Conservation (phyloP, 2,797 vertebrate species). For the Trematomus bernacchii region DNA sequence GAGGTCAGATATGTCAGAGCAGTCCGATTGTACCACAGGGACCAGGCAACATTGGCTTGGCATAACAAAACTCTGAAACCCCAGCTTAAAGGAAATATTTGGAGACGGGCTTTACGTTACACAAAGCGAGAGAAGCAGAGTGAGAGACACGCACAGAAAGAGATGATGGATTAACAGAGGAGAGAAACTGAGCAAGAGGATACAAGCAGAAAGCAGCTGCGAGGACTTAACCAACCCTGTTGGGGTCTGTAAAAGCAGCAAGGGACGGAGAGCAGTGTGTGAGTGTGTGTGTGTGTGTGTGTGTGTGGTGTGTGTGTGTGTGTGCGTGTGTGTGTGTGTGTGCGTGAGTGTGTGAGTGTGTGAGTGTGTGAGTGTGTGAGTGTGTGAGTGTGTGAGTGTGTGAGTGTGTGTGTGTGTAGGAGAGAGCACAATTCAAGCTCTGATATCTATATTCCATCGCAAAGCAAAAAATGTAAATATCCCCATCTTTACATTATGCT, state of each 20-base stretch:
- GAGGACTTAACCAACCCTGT: conserved; percentile 76
- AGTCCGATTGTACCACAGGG: conserved; percentile 80
- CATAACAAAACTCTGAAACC: conserved; percentile 87
- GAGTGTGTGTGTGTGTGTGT: conserved; percentile 35
- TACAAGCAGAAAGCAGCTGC: conserved; percentile 81
- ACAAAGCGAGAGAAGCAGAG: conserved; percentile 67
- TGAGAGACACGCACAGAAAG: conserved; percentile 69
- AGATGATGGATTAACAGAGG: conserved; percentile 81
- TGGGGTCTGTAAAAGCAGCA: conserved; percentile 72
- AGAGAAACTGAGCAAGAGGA: conserved; percentile 73
- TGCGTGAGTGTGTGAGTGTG: neutral
- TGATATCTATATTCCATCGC: conserved; percentile 52
- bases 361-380: conserved; percentile 13
- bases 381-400: conserved; percentile 5
- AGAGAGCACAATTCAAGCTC: conserved; percentile 21
- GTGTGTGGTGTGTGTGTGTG: conserved; percentile 38
- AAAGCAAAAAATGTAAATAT: conserved; percentile 25
- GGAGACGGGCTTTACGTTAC: conserved; percentile 82
- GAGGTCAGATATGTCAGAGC: conserved; percentile 80
- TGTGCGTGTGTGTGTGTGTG: conserved; percentile 26
- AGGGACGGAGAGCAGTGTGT: conserved; percentile 45
- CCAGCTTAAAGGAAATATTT: conserved; percentile 89
- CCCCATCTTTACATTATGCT: conserved; percentile 39
- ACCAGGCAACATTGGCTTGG: conserved; percentile 77
- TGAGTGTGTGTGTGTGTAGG: conserved; percentile 13